These are phyloP conservation scores for Drosophila neocordata DNA, from an alignment of 1,140 invertebrate genomes.

Conservation along the genomic window DNA sequence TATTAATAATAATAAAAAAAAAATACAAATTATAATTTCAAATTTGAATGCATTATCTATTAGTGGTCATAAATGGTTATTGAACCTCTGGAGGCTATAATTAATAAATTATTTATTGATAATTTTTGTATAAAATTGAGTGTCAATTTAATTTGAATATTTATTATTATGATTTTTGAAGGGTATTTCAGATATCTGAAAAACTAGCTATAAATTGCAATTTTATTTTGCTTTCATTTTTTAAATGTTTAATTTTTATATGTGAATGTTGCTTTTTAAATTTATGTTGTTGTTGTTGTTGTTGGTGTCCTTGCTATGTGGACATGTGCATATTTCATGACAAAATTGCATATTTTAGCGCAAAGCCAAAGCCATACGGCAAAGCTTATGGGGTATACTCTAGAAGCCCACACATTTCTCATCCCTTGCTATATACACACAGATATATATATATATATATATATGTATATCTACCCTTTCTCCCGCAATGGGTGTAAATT, in stretches of 20 bases:
- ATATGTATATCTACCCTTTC: neutral
- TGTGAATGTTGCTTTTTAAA: constrained; percentile 57
- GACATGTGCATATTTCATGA: constrained; percentile 78
- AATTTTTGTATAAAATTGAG: neutral
- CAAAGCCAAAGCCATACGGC: constrained; percentile 48
- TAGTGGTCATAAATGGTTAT: neutral
- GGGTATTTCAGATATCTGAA: neutral
- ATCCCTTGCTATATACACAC: too few relatives aligned
- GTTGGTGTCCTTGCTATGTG: constrained; percentile 49
- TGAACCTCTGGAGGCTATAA: neutral
- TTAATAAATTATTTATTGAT: neutral
- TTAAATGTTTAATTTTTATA: constrained; percentile 71
- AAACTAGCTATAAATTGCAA: neutral
- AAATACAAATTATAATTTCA: neutral
- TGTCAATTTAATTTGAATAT: neutral
- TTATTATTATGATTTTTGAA: neutral
- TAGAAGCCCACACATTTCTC: too few relatives aligned
- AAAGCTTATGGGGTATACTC: neutral
- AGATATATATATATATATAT: too few relatives aligned
- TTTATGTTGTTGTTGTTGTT: constrained; percentile 49
- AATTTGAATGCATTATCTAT: neutral
- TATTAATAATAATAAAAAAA: too few relatives aligned
- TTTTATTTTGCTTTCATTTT: constrained; percentile 25
- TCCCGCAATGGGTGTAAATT: constrained; percentile 52
- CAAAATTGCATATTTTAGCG: constrained; percentile 74